phyloP scores from a whole-genome alignment of 2,888 invertebrate species.

The Papilio elwesi region DNA sequence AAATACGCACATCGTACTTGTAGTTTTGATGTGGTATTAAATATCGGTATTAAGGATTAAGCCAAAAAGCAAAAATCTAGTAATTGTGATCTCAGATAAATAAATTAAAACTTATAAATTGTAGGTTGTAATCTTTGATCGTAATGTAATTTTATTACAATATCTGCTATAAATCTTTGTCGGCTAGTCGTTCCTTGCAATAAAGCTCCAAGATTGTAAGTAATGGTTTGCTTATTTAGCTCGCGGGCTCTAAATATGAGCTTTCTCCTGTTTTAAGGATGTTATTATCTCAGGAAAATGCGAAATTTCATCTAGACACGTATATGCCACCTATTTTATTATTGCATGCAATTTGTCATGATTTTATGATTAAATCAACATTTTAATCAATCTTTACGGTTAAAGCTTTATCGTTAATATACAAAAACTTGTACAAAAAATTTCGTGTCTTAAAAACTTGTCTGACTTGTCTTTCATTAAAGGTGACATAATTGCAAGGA shows the following conservation, averaged over 20 bases:
- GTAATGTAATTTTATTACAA: conserved; percentile 28
- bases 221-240: conserved; percentile 14
- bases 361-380: too few species aligned
- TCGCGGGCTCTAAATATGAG: conserved; percentile 5
- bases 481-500: not conserved
- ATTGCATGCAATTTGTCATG: too few species aligned
- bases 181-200: conserved; percentile 22
- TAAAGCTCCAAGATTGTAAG: conserved; percentile 26
- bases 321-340: too few species aligned
- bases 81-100: not conserved
- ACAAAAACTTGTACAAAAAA: too few species aligned
- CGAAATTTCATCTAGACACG: not conserved
- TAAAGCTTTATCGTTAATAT: too few species aligned
- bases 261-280: conserved; percentile 1
- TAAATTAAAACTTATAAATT: conserved; percentile 2
- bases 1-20: too few species aligned
- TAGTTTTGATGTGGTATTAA: too few species aligned
- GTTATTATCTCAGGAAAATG: not conserved
- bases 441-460: not conserved
- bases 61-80: not conserved
- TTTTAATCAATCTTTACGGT: too few species aligned
- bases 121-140: conserved; percentile 6
- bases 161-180: conserved; percentile 23
- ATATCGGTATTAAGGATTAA: too few species aligned
- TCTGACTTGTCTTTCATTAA: not conserved